phyloP scores from a whole-genome alignment of 2,113 vertebrate species.

The Gymnocephalus cernua region DNA sequence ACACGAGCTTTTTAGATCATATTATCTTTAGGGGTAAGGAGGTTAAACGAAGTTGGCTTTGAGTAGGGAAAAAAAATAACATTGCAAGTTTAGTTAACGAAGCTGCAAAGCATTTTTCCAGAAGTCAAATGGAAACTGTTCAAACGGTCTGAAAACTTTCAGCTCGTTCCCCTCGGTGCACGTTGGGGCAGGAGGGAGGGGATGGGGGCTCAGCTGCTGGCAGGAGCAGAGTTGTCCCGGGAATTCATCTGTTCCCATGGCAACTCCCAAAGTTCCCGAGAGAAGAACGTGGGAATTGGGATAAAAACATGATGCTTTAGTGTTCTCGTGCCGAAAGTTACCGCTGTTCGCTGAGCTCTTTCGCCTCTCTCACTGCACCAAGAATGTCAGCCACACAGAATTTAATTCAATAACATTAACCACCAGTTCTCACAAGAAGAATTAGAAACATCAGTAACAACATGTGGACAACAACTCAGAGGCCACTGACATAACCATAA shows the following conservation, averaged over 20 bases:
- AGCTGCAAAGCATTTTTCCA: slow-evolving; percentile 66
- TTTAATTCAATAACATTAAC: slow-evolving; percentile 30
- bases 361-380: slow-evolving; percentile 25
- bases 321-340: slow-evolving; percentile 61
- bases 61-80: neutral
- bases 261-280: slow-evolving; percentile 72
- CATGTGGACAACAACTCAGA: neutral
- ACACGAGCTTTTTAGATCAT: neutral
- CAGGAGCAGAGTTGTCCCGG: slow-evolving; percentile 70
- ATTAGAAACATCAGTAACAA: slow-evolving; percentile 23
- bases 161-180: slow-evolving; percentile 60
- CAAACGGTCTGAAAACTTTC: slow-evolving; percentile 51
- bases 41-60: slow-evolving; percentile 6
- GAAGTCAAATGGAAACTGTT: slow-evolving; percentile 65
- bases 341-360: slow-evolving; percentile 27
- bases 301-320: slow-evolving; percentile 72
- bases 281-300: slow-evolving; percentile 78
- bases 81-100: slow-evolving; percentile 46
- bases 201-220: slow-evolving; percentile 58
- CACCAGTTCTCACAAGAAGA: slow-evolving; percentile 18
- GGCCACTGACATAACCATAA: slow-evolving; percentile 5
- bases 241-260: slow-evolving; percentile 83
- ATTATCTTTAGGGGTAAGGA: slow-evolving; percentile 1
- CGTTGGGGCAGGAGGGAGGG: slow-evolving; percentile 46
- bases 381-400: slow-evolving; percentile 24